Percentiles rank a stretch among this genome's conserved stretches.
These are phyloP conservation scores for Aspiorhynchus laticeps DNA, from an alignment of 2,113 vertebrate genomes.

Conservation along the genomic window DNA sequence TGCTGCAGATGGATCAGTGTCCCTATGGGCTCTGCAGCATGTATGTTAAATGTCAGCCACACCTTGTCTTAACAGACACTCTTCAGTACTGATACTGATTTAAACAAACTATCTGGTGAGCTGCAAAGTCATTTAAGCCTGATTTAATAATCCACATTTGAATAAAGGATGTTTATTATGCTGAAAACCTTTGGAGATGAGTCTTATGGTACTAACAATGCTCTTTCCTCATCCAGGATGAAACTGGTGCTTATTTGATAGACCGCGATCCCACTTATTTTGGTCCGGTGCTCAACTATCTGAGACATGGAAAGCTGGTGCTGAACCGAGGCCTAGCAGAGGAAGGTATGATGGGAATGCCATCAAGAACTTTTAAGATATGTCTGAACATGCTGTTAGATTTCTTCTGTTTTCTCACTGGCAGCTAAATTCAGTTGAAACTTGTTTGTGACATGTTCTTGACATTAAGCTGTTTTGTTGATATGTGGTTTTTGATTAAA, in stretches of 20 bases:
- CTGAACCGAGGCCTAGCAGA: slow-evolving; percentile 97
- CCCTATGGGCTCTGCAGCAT: slow-evolving; percentile 21
- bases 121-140: neutral
- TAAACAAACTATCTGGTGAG: neutral
- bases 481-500: neutral
- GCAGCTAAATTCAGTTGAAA: neutral
- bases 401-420: neutral
- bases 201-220: neutral
- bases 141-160: neutral
- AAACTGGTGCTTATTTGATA: slow-evolving; percentile 97
- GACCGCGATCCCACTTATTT: slow-evolving; percentile 99
- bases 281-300: slow-evolving; percentile 95
- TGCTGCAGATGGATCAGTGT: slow-evolving; percentile 32
- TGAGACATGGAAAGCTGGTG: slow-evolving; percentile 97
- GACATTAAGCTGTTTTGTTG: neutral
- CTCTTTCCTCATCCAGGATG: slow-evolving; percentile 78
- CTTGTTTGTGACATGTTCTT: neutral
- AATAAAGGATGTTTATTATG: neutral
- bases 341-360: slow-evolving; percentile 82
- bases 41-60: slow-evolving; percentile 33
- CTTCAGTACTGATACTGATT: neutral
- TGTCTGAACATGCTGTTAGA: neutral
- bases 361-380: neutral
- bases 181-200: neutral
- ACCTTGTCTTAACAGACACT: neutral